These are phyloP conservation scores for Lasioglossum calceatum DNA, from an alignment of 2,888 invertebrate genomes.

Conservation along the genomic window DNA sequence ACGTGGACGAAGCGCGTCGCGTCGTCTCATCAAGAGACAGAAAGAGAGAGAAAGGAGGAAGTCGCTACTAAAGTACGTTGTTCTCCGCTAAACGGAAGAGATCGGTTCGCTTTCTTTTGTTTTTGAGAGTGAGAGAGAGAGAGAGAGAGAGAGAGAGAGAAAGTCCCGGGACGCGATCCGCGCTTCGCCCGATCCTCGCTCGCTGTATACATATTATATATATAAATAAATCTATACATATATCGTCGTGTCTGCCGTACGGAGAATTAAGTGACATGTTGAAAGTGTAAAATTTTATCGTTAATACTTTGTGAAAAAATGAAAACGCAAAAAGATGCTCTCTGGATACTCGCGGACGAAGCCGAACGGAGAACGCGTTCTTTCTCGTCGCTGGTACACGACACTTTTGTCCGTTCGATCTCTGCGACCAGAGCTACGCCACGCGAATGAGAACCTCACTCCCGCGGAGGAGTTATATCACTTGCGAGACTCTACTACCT, in stretches of 20 bases:
- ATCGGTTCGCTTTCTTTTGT: neutral
- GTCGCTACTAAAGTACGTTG: too few relatives aligned
- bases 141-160: neutral
- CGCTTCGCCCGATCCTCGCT: constrained; percentile 44
- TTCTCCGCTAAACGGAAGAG: neutral
- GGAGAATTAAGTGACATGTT: constrained; percentile 65
- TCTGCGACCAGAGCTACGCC: constrained; percentile 26
- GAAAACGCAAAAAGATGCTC: constrained; percentile 34
- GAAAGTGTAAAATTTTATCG: constrained; percentile 74
- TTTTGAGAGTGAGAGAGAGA: neutral
- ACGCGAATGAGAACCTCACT: constrained; percentile 7
- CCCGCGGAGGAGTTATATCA: constrained; percentile 24
- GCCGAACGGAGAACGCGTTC: constrained; percentile 28
- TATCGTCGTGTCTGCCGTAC: constrained; percentile 64
- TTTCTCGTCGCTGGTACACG: constrained; percentile 57
- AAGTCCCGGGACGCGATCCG: constrained; percentile 9
- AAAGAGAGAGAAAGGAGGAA: neutral
- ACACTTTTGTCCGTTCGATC: constrained; percentile 47
- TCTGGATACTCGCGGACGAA: constrained; percentile 40
- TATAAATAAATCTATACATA: constrained; percentile 38
- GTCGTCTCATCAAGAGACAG: neutral
- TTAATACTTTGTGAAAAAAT: constrained; percentile 58
- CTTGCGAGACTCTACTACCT: constrained; percentile 19
- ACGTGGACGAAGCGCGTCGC: constrained; percentile 27
- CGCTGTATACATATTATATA: constrained; percentile 50